These are phyloP conservation scores for Drosophila emarginata DNA, from an alignment of 2,888 invertebrate species.

Conservation along the genomic window DNA sequence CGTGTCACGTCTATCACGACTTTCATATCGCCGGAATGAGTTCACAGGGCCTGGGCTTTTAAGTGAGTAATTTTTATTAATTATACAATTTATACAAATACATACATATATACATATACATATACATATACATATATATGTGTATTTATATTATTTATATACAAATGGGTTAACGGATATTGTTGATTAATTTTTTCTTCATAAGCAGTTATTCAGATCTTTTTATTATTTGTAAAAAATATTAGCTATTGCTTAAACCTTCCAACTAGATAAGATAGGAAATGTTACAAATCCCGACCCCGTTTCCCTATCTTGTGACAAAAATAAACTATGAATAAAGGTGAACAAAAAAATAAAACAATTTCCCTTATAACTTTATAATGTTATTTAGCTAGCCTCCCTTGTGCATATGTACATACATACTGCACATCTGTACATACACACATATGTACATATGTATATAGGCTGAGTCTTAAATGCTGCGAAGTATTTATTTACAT, in stretches of 20 bases:
- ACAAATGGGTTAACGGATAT: background rate
- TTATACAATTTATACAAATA: background rate
- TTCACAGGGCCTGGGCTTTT: conserved; percentile 56
- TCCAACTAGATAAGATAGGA: background rate
- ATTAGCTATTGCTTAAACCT: background rate
- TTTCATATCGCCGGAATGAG: conserved; percentile 56
- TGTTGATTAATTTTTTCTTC: background rate
- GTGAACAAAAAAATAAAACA: background rate
- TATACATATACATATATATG: no score
- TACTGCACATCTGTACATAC: background rate
- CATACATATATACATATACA: no score
- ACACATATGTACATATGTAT: background rate
- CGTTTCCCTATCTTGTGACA: background rate
- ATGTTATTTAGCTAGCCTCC: background rate
- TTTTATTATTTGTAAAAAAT: background rate
- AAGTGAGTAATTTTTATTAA: conserved; percentile 59
- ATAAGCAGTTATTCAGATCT: background rate
- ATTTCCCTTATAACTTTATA: background rate
- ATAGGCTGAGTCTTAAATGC: background rate
- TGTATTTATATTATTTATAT: no score
- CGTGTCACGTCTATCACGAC: conserved; percentile 26
- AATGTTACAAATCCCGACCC: background rate
- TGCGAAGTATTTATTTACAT: background rate
- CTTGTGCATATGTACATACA: no score
- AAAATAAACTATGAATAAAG: conserved; percentile 3